Evolutionary conservation across 2,113 vertebrate species (phyloP).

Genomic region (Conger conger): DNA sequence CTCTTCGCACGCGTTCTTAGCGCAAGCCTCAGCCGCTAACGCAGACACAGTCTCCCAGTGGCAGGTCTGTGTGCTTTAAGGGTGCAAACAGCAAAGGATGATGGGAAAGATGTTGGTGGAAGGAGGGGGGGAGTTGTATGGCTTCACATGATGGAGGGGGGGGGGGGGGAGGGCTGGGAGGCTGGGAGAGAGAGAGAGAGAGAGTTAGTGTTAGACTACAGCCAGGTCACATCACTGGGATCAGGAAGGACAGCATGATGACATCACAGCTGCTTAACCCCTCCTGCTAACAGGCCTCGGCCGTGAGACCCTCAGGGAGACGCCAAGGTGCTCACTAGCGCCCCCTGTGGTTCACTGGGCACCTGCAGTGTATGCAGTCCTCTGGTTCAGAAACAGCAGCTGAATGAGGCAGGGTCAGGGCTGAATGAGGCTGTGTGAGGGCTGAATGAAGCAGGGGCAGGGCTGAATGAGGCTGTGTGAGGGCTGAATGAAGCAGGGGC

Average conservation of each 20-base stretch:
- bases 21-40: not conserved
- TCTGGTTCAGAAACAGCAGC: not conserved
- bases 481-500: no score
- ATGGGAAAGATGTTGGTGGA: slow-evolving; percentile 16
- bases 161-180: not conserved
- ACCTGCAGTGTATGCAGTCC: not conserved
- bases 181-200: not conserved
- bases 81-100: slow-evolving; percentile 20
- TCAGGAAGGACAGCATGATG: not conserved
- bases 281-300: no score
- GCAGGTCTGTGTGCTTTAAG: slow-evolving; percentile 12
- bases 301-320: no score
- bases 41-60: slow-evolving; percentile 18
- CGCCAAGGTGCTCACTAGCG: not conserved
- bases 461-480: no score
- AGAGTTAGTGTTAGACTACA: not conserved
- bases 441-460: no score
- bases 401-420: no score
- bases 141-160: slow-evolving; percentile 2
- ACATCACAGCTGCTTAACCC: no score
- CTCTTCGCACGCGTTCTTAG: not conserved
- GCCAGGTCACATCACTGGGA: not conserved
- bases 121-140: not conserved
- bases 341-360: not conserved
- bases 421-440: no score